Percentiles rank a stretch among this genome's conserved stretches.
phyloP scores from a whole-genome alignment of 2,113 vertebrate species.

The Salvator merianae region DNA sequence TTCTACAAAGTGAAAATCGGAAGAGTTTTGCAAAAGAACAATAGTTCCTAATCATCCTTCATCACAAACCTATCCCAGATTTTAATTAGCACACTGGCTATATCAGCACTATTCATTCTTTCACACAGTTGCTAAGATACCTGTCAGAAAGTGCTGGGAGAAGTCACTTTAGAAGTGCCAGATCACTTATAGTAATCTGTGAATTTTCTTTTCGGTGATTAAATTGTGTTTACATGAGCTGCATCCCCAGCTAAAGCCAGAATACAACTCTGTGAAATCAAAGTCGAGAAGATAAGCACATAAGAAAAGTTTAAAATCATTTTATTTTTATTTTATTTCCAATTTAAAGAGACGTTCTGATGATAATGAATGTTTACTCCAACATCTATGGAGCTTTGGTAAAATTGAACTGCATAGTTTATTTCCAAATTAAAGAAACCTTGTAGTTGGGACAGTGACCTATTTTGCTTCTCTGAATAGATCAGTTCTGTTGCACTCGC shows the following conservation, averaged over 20 bases:
- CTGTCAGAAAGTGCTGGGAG: constrained; percentile 4
- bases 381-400: background rate
- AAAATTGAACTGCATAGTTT: background rate
- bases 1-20: background rate
- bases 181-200: constrained; percentile 18
- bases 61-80: background rate
- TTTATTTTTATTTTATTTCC: background rate
- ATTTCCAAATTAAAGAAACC: background rate
- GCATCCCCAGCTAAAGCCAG: background rate
- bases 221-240: background rate
- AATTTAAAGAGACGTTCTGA: constrained; percentile 10
- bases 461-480: background rate
- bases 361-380: background rate
- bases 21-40: background rate
- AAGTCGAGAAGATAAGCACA: background rate
- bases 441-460: background rate
- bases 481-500: background rate
- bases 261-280: rapidly evolving
- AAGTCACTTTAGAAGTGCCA: background rate
- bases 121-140: background rate
- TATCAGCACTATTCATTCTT: constrained; percentile 18
- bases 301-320: rapidly evolving
- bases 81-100: constrained; percentile 25
- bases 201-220: constrained; percentile 10
- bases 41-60: background rate